phyloP scores from a whole-genome alignment of 2,113 vertebrate species.

The Falco punctatus region DNA sequence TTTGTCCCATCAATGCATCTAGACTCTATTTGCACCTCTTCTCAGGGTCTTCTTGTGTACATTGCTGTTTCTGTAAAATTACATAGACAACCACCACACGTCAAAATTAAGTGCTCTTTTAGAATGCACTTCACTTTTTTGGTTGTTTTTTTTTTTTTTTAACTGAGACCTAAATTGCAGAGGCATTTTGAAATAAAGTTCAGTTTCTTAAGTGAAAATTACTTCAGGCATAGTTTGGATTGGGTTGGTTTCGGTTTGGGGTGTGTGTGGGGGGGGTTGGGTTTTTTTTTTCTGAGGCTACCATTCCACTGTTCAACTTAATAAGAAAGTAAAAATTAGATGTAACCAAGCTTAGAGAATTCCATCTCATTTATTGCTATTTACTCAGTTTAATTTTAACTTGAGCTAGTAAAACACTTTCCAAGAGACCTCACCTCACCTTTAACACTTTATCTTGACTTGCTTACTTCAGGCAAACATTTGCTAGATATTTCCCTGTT shows the following conservation, averaged over 20 bases:
- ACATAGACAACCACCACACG: background rate
- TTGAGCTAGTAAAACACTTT: slow-evolving; percentile 15
- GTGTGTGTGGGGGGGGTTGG: background rate
- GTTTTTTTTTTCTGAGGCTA: background rate
- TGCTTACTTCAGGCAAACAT: slow-evolving; percentile 61
- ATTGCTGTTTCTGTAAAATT: background rate
- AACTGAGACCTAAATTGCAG: background rate
- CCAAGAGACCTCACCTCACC: slow-evolving; percentile 28
- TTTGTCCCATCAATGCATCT: background rate
- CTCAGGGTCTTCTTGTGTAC: background rate
- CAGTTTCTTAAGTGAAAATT: background rate
- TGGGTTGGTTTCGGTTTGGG: background rate
- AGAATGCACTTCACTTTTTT: background rate
- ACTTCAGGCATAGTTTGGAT: background rate
- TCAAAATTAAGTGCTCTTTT: background rate
- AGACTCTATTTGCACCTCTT: background rate
- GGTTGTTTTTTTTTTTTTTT: background rate
- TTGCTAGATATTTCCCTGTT: background rate
- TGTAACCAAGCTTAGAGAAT: slow-evolving; percentile 54
- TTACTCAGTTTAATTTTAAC: slow-evolving; percentile 30
- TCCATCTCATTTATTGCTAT: background rate
- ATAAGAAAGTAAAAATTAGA: background rate
- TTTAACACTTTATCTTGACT: slow-evolving; percentile 22
- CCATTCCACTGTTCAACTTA: background rate
- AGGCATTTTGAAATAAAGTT: background rate